A percentile compares a stretch with the other conserved stretches of the same genome.
Evolutionary conservation across 2,113 vertebrate genomes (phyloP).

Genomic region (Neofelis nebulosa): DNA sequence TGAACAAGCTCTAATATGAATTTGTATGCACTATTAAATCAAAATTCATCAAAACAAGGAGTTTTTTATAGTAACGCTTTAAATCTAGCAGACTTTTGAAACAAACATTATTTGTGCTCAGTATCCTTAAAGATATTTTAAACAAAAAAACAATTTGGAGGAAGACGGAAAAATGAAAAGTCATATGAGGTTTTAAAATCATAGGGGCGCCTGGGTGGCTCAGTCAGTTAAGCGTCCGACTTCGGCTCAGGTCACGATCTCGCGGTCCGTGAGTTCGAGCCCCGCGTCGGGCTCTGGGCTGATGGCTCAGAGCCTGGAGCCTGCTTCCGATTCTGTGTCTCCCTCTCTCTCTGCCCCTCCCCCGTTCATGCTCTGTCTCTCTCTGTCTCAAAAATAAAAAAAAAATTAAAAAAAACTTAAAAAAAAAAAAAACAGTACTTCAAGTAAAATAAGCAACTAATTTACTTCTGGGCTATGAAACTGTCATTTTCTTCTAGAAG

Average conservation of each 20-base stretch:
- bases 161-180: constrained; percentile 45
- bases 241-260: too few relatives aligned
- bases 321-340: too few relatives aligned
- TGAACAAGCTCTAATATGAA: constrained; percentile 78
- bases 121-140: neutral
- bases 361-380: too few relatives aligned
- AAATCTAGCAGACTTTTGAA: constrained; percentile 43
- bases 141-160: neutral
- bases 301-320: too few relatives aligned
- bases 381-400: too few relatives aligned
- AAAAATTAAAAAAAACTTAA: too few relatives aligned
- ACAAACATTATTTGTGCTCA: neutral
- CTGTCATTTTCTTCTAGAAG: neutral
- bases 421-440: neutral
- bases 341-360: too few relatives aligned
- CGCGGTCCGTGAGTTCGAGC: too few relatives aligned
- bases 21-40: constrained; percentile 72
- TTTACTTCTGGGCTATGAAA: neutral
- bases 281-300: too few relatives aligned
- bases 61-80: constrained; percentile 30
- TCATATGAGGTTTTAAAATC: neutral
- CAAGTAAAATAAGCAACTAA: neutral
- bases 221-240: too few relatives aligned
- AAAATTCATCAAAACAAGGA: constrained; percentile 56
- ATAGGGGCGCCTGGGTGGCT: too few relatives aligned